These are phyloP conservation scores for Dinocampus coccinellae DNA, from an alignment of 2,888 invertebrate genomes.

Conservation along the genomic window DNA sequence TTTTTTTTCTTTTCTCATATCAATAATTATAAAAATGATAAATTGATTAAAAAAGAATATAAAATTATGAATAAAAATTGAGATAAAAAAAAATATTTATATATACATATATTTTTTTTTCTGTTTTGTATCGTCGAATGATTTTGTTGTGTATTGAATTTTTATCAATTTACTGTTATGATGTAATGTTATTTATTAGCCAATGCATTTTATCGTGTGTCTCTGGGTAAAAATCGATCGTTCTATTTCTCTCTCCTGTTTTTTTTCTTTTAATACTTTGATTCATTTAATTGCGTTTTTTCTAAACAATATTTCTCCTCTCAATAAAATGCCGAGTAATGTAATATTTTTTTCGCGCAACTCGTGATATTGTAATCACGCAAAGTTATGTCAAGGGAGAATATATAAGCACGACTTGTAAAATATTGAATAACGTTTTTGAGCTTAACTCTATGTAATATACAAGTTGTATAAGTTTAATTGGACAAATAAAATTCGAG, in stretches of 20 bases:
- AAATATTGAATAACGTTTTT: constrained; percentile 39
- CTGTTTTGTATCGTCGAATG: no score
- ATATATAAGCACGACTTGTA: constrained; percentile 34
- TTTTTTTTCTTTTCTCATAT: background rate
- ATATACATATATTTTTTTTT: background rate
- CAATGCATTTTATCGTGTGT: background rate
- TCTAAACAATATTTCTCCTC: background rate
- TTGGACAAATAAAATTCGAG: constrained; percentile 1
- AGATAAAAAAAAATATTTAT: no score
- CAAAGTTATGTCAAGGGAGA: no score
- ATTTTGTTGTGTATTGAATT: no score
- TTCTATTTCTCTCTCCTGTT: constrained; percentile 45
- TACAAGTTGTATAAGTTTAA: background rate
- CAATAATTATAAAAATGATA: no score
- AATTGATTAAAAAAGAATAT: no score
- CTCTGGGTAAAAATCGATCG: constrained; percentile 46
- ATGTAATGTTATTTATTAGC: background rate
- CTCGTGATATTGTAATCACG: constrained; percentile 32
- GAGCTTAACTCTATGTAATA: background rate
- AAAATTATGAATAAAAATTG: no score
- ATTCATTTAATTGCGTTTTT: background rate
- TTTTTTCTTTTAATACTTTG: constrained; percentile 36
- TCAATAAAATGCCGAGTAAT: background rate
- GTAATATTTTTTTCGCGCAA: constrained; percentile 2
- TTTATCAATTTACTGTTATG: constrained; percentile 23